Conservation (phyloP, 2,113 vertebrate genomes). For the Plectropomus leopardus region DNA sequence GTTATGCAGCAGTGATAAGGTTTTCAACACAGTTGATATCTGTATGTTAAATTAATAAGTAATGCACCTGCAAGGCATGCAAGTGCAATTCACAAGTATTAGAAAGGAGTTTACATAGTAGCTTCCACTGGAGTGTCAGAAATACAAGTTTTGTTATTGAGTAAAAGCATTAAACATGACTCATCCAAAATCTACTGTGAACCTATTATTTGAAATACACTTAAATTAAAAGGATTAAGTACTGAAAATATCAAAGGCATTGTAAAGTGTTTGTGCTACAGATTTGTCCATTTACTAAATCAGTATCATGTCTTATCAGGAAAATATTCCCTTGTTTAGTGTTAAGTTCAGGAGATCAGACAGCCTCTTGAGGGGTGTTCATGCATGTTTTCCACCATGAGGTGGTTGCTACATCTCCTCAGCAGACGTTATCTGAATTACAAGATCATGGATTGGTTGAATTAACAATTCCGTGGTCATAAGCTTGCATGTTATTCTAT, state of each 20-base stretch:
- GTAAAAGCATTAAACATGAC: neutral
- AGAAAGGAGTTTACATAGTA: neutral
- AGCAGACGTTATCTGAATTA: constrained; percentile 35
- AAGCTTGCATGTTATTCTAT: neutral
- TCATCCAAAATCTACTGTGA: neutral
- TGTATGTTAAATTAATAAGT: neutral
- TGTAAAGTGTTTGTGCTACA: neutral
- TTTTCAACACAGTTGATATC: neutral
- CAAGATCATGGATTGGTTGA: constrained; percentile 8
- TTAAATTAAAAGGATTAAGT: neutral
- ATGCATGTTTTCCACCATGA: neutral
- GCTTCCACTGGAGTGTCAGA: neutral
- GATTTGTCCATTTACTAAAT: neutral
- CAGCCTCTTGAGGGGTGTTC: neutral
- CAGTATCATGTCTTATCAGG: neutral
- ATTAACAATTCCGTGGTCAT: neutral
- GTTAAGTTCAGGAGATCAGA: neutral
- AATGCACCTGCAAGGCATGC: no score
- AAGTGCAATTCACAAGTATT: neutral
- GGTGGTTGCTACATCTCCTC: neutral
- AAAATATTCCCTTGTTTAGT: neutral
- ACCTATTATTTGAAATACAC: neutral
- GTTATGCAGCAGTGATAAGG: neutral
- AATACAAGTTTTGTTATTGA: neutral
- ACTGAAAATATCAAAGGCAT: neutral